Base-by-base conservation (phyloP, 2,888 invertebrate genomes). In the Latheticus oryzae region DNA sequence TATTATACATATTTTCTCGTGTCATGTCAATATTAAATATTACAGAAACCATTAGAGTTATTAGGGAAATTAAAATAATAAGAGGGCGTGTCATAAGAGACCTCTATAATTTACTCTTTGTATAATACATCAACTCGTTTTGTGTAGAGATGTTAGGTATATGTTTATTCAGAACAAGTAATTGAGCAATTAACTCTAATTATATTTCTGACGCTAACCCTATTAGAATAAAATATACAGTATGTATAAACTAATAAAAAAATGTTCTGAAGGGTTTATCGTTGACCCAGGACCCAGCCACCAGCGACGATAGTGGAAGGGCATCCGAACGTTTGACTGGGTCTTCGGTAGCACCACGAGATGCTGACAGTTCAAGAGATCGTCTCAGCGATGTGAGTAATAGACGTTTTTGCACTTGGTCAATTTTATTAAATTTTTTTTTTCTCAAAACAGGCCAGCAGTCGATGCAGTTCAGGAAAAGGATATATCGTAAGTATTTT, bases 401-500 rank as follows among this genome's bases (percentile, higher is more conserved):
- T 5, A n/a, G n/a, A n/a, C n/a, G n/a, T n/a, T n/a, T n/a, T n/a
- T n/a, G n/a, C n/a, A n/a, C n/a, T n/a, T n/a, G n/a, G 1, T 17
- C 9, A 23, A 21, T 58, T 61, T 60, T 50, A 58, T 57, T 54
- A 57, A 62, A 56, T 81, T 82, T 81, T 61, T 82, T 79, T 80
- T 77, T 82, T 79, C 72, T 79, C 80, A 78, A 85, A 84, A 79
- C 85, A 92, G 91, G 90, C 91, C 82, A 91, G 91, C 87, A 91
- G 90, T 86, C 89, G 90, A 84, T 91, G 91, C 86, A 92, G 90
- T 86, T 91, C 90, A 85, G 91, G 91, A 84, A 91, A 91, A 87
- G 91, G 91, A 87, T 91, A 92, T 90, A 91, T 92, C 91, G 93
- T 93, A 86, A 90, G 93, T 91, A 86, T 81, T 56, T 77, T 71